phyloP scores from a whole-genome alignment of 2,888 invertebrate species.

The Physocephala rufipes region DNA sequence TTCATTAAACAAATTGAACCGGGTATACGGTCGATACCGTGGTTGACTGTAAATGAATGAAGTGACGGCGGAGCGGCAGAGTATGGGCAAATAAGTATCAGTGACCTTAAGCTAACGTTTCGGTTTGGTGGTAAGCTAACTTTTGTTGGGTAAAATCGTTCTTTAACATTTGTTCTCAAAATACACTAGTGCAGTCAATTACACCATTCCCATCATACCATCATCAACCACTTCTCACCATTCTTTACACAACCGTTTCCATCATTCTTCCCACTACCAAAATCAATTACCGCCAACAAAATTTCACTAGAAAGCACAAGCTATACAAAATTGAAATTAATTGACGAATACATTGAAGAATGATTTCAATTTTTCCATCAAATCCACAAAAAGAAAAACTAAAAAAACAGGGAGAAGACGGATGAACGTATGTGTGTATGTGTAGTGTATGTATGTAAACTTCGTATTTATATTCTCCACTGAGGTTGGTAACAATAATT shows the following conservation, averaged over 20 bases:
- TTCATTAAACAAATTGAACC: conserved; percentile 14
- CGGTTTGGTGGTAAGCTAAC: background rate
- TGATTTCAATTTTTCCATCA: too few species aligned
- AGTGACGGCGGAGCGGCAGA: background rate
- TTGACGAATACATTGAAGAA: conserved; percentile 29
- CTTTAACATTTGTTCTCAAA: background rate
- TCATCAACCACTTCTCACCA: too few species aligned
- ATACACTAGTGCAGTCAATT: background rate
- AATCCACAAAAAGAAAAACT: too few species aligned
- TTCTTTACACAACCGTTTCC: too few species aligned
- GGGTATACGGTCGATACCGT: background rate
- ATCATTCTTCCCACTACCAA: too few species aligned
- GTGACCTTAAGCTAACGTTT: background rate
- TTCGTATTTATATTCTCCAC: too few species aligned
- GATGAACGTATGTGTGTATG: too few species aligned
- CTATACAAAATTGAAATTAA: conserved; percentile 25
- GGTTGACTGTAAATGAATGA: background rate
- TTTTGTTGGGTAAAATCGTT: background rate
- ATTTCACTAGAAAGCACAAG: background rate
- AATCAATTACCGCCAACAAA: background rate
- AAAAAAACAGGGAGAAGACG: too few species aligned
- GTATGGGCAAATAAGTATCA: background rate
- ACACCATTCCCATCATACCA: too few species aligned
- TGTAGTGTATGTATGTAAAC: too few species aligned
- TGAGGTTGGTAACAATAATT: too few species aligned